These are phyloP conservation scores for Mamestra brassicae DNA, from an alignment of 2,888 invertebrate species.

Conservation along the genomic window DNA sequence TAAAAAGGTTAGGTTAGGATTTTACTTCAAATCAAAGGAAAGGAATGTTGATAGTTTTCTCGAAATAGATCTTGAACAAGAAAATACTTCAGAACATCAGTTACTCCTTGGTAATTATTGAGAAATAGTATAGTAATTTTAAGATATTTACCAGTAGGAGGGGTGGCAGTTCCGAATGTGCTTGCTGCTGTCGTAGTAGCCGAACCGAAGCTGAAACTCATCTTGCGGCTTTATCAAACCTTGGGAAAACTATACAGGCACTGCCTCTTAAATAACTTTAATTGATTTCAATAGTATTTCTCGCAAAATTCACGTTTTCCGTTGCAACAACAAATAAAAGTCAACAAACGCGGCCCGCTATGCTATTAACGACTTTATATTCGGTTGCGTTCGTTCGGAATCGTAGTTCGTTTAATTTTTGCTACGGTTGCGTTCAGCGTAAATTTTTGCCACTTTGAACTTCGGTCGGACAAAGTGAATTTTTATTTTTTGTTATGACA, in stretches of 20 bases:
- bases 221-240: slow-evolving; percentile 59
- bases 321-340: slow-evolving; percentile 65
- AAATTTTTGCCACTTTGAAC: no score
- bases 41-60: no score
- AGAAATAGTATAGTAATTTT: neutral
- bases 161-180: slow-evolving; percentile 82
- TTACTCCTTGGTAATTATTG: slow-evolving; percentile 10
- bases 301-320: slow-evolving; percentile 40
- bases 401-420: neutral
- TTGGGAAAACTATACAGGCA: slow-evolving; percentile 22
- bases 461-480: no score
- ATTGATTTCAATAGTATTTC: slow-evolving; percentile 18
- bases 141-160: slow-evolving; percentile 77
- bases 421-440: slow-evolving; percentile 25
- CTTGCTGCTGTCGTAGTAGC: slow-evolving; percentile 78
- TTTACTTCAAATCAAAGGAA: neutral
- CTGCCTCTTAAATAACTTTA: slow-evolving; percentile 1
- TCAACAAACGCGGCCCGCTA: slow-evolving; percentile 62
- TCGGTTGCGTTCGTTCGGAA: slow-evolving; percentile 34
- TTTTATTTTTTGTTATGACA: no score
- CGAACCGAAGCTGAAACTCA: slow-evolving; percentile 82
- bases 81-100: neutral
- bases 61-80: neutral
- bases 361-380: slow-evolving; percentile 47
- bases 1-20: slow-evolving; percentile 52